Conservation (phyloP, 2,113 vertebrate genomes). For the Oryctolagus cuniculus region DNA sequence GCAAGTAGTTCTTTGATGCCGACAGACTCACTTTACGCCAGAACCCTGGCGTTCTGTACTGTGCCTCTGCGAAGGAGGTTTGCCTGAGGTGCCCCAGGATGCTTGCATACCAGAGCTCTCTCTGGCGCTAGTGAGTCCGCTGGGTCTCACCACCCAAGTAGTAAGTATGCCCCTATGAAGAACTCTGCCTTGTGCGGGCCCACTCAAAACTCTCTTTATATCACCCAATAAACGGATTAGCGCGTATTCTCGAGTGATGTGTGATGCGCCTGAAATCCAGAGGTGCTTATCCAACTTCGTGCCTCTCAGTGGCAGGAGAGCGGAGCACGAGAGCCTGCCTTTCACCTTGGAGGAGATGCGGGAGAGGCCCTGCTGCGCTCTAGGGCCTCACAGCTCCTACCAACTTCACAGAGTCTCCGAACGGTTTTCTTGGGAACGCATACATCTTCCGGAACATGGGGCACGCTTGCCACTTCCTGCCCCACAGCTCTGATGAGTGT, state of each 20-base stretch:
- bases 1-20: background rate
- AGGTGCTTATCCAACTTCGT: background rate
- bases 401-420: background rate
- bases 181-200: slow-evolving; percentile 14
- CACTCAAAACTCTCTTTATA: slow-evolving; percentile 17
- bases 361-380: background rate
- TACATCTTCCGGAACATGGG: background rate
- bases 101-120: background rate
- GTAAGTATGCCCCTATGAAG: background rate
- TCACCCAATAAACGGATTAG: slow-evolving; percentile 15
- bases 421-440: background rate
- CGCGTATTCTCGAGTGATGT: background rate
- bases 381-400: background rate
- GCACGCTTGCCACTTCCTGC: background rate
- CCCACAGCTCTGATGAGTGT: background rate
- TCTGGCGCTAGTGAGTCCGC: background rate
- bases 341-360: background rate
- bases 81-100: background rate
- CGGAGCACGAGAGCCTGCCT: background rate
- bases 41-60: background rate
- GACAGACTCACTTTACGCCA: background rate
- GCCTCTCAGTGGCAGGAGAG: background rate
- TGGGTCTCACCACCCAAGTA: background rate
- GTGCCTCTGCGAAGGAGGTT: background rate
- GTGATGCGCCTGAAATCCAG: background rate